These are phyloP conservation scores for Tetragnatha montana DNA, from an alignment of 2,888 invertebrate species.

Conservation along the genomic window DNA sequence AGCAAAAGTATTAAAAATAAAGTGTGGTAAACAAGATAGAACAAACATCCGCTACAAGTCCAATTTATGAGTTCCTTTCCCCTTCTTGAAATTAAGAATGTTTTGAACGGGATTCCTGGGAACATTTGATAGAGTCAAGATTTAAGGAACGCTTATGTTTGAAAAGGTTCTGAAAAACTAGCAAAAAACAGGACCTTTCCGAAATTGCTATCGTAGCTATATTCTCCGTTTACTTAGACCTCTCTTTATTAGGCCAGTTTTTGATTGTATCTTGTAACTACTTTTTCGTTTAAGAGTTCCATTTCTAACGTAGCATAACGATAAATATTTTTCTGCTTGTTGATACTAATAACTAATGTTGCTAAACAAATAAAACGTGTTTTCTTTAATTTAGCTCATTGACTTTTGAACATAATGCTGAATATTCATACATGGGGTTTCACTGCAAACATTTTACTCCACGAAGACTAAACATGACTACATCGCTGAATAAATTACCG, in stretches of 20 bases:
- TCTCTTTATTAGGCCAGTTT: background rate
- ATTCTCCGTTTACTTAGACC: slow-evolving; percentile 9
- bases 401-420: no score
- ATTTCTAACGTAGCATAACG: no score
- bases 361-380: no score
- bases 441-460: no score
- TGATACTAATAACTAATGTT: no score
- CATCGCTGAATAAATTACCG: no score
- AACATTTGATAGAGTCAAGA: slow-evolving; percentile 11
- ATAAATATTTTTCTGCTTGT: no score
- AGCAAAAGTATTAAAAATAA: slow-evolving; percentile 10
- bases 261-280: background rate
- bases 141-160: slow-evolving; percentile 14
- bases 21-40: slow-evolving; percentile 45
- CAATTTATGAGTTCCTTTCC: slow-evolving; percentile 47
- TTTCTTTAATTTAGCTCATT: no score
- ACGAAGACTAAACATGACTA: no score
- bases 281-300: no score
- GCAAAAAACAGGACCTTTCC: slow-evolving; percentile 2
- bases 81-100: slow-evolving; percentile 44
- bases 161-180: background rate
- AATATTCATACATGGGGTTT: no score
- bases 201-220: slow-evolving; percentile 14
- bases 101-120: slow-evolving; percentile 14
- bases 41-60: slow-evolving; percentile 39